Conservation (phyloP, 53 echinoderm and acorn worm genomes). For the Arbacia lixula region DNA sequence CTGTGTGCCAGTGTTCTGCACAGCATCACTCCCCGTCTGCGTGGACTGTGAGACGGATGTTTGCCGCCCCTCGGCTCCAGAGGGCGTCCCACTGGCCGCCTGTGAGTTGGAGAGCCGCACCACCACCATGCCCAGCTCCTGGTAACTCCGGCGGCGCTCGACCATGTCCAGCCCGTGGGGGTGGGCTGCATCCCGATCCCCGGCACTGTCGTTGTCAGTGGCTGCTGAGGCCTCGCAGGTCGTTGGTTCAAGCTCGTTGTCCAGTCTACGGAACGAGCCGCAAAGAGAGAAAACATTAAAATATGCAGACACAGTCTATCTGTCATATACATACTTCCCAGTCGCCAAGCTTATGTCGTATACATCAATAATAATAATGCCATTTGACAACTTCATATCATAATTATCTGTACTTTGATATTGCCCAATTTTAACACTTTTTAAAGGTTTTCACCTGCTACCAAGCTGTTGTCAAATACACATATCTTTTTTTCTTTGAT, state of each 20-base stretch:
- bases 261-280: conserved; percentile 12
- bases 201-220: background rate
- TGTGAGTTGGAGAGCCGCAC: conserved; percentile 48
- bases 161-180: conserved; percentile 25
- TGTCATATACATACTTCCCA: too few relatives aligned
- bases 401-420: too few relatives aligned
- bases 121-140: conserved; percentile 32
- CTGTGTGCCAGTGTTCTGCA: conserved; percentile 28
- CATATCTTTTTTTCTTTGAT: too few relatives aligned
- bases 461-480: too few relatives aligned
- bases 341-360: too few relatives aligned
- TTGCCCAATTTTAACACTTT: too few relatives aligned
- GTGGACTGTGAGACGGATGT: conserved; percentile 28
- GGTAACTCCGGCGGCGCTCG: conserved; percentile 46
- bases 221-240: background rate
- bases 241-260: conserved; percentile 29
- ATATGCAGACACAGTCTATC: too few relatives aligned
- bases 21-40: conserved; percentile 15
- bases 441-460: too few relatives aligned
- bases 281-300: too few relatives aligned
- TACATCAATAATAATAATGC: too few relatives aligned
- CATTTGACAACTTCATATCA: too few relatives aligned
- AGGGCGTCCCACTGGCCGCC: background rate
- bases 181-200: background rate
- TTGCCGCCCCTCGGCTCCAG: conserved; percentile 3